Conservation (phyloP, 2,113 vertebrate genomes). For the Microtus richardsoni region DNA sequence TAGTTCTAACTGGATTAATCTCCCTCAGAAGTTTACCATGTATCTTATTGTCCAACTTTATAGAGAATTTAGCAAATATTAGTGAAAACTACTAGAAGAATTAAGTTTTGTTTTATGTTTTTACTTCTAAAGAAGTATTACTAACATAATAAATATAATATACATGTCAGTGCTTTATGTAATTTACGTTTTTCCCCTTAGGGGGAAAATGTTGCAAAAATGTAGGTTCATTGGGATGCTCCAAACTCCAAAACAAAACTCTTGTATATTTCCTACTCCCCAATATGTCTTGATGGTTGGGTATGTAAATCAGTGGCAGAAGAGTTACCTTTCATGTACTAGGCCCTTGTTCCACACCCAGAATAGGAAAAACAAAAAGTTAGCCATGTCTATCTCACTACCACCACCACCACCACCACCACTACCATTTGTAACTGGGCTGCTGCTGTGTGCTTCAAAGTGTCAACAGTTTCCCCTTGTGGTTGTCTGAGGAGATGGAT, state of each 20-base stretch:
- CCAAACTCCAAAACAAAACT: neutral
- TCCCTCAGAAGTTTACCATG: neutral
- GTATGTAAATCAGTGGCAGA: neutral
- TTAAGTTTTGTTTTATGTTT: neutral
- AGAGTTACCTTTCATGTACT: neutral
- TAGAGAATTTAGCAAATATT: conserved; percentile 23
- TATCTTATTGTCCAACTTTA: neutral
- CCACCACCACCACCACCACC: neutral
- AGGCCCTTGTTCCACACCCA: neutral
- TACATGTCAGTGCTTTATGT: neutral
- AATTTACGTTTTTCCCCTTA: conserved; percentile 22
- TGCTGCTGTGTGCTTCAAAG: neutral
- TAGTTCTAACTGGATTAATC: conserved; percentile 36
- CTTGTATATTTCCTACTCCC: neutral
- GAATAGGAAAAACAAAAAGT: neutral
- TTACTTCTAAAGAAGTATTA: neutral
- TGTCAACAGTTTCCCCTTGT: neutral
- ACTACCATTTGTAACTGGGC: neutral
- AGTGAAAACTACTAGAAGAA: conserved; percentile 36
- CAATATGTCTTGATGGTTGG: neutral
- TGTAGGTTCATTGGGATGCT: neutral
- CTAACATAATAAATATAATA: neutral
- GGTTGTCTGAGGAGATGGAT: neutral
- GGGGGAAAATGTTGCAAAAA: neutral
- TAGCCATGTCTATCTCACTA: neutral